Percentiles rank a stretch among this genome's conserved stretches.
Evolutionary conservation across 2,113 vertebrate species (phyloP).

Genomic region (Epinephelus lanceolatus): DNA sequence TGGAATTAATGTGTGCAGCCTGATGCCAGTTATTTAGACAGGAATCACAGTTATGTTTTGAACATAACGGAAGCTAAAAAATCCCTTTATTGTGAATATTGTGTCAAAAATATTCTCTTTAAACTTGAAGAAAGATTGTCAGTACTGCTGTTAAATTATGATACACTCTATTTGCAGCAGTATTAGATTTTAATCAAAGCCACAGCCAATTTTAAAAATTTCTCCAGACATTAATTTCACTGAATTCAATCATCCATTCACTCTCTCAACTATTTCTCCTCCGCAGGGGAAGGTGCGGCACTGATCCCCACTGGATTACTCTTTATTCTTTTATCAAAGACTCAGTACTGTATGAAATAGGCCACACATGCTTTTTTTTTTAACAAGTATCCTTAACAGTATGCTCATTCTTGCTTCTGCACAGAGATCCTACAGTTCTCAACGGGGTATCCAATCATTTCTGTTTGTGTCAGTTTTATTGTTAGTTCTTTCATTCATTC

Average conservation of each 20-base stretch:
- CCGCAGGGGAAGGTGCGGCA: not conserved
- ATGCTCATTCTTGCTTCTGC: not conserved
- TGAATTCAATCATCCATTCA: slow-evolving; percentile 14
- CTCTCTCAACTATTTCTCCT: slow-evolving; percentile 23
- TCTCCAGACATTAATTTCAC: slow-evolving; percentile 15
- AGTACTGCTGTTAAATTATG: too few species aligned
- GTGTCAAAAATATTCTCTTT: not conserved
- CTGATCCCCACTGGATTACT: slow-evolving; percentile 49
- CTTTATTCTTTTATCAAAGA: slow-evolving; percentile 8
- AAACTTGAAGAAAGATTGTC: too few species aligned
- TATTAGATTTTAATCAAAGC: not conserved
- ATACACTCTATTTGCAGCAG: not conserved
- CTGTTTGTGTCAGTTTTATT: not conserved
- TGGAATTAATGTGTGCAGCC: slow-evolving; percentile 1
- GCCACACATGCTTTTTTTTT: not conserved
- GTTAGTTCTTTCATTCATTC: not conserved
- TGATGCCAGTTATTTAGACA: not conserved
- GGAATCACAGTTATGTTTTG: not conserved
- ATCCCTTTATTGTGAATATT: too few species aligned
- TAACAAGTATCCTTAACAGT: not conserved
- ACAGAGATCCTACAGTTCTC: not conserved
- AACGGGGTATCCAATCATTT: not conserved
- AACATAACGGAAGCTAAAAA: not conserved
- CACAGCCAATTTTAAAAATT: not conserved
- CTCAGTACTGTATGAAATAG: not conserved